These are phyloP conservation scores for Lathronympha strigana DNA, from an alignment of 2,888 invertebrate species.

Conservation along the genomic window DNA sequence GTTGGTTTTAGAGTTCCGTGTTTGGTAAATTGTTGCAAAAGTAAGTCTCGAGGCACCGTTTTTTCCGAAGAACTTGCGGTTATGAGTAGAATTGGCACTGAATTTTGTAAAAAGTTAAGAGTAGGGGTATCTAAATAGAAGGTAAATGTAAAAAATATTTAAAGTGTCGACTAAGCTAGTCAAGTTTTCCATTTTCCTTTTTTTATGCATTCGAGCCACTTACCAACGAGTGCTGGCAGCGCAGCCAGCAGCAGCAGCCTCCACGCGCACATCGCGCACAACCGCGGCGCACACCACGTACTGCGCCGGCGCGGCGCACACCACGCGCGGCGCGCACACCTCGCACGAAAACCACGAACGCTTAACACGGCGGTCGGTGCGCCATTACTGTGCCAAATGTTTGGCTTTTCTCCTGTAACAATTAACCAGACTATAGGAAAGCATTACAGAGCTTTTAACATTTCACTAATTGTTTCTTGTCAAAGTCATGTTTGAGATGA, in stretches of 20 bases:
- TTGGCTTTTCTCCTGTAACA: slow-evolving; percentile 2
- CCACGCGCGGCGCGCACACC: slow-evolving; percentile 20
- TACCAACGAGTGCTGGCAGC: slow-evolving; percentile 66
- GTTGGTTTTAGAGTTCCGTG: background rate
- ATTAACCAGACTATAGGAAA: background rate
- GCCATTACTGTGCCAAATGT: background rate
- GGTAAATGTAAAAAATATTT: no score
- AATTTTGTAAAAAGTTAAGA: no score
- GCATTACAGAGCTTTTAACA: no score
- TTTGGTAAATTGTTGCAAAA: background rate
- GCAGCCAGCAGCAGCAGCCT: slow-evolving; percentile 61
- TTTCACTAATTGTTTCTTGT: no score
- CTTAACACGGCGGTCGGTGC: slow-evolving; percentile 19
- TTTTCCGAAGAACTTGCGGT: no score
- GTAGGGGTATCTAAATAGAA: no score
- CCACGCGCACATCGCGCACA: slow-evolving; percentile 46
- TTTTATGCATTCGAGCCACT: slow-evolving; percentile 14
- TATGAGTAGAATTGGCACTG: no score
- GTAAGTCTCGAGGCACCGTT: no score
- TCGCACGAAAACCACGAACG: slow-evolving; percentile 8
- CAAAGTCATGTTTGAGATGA: no score
- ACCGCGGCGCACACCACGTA: slow-evolving; percentile 47
- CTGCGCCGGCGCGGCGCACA: background rate
- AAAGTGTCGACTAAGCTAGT: no score
- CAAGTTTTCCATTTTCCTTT: no score